These are phyloP conservation scores for Tragelaphus imberbis DNA, from an alignment of 2,113 vertebrate genomes.

Conservation along the genomic window DNA sequence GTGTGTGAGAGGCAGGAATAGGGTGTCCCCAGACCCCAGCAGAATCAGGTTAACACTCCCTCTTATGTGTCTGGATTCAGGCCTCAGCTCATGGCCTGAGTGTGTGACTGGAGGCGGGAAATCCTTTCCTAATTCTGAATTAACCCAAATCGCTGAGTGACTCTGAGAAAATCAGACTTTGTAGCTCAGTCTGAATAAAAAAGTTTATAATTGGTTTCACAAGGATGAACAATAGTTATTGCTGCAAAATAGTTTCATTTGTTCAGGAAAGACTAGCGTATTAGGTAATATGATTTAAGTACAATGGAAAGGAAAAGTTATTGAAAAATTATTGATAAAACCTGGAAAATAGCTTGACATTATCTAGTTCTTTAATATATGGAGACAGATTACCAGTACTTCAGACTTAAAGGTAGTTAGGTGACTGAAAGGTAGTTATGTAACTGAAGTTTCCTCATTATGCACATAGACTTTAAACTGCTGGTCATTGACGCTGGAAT, in stretches of 20 bases:
- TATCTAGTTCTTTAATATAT: background rate
- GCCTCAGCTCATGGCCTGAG: background rate
- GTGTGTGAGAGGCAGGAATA: accelerated
- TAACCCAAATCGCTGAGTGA: background rate
- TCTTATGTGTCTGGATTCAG: background rate
- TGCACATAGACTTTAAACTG: background rate
- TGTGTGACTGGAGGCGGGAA: too few relatives aligned
- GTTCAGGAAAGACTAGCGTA: background rate
- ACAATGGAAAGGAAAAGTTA: background rate
- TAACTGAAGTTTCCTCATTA: background rate
- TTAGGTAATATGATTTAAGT: background rate
- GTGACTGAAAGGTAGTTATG: background rate
- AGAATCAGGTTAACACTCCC: too few relatives aligned
- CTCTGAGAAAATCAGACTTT: background rate
- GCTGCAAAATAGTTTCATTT: background rate
- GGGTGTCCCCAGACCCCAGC: accelerated
- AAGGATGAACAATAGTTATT: background rate
- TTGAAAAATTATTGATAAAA: background rate
- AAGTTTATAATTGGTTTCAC: background rate
- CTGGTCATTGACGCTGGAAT: background rate
- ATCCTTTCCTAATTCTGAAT: background rate
- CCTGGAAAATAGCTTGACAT: background rate
- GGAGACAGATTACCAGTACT: background rate
- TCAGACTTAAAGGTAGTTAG: background rate
- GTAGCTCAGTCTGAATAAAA: background rate